phyloP scores from a whole-genome alignment of 2,113 vertebrate genomes.

The Peromyscus californicus region DNA sequence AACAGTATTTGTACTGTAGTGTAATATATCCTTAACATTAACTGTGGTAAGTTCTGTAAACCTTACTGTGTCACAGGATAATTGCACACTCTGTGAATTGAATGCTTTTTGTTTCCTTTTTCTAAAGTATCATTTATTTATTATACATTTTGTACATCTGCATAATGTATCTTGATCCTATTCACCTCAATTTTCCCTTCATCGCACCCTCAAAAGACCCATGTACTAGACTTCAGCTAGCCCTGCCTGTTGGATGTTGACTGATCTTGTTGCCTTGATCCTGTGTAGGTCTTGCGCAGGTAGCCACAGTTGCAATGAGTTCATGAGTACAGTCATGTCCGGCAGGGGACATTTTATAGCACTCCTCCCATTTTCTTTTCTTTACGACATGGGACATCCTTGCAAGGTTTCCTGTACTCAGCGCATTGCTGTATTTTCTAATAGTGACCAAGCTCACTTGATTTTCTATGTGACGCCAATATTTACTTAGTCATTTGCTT shows the following conservation, averaged over 20 bases:
- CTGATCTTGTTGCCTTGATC: neutral
- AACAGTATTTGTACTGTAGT: neutral
- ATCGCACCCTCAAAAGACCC: fast-evolving
- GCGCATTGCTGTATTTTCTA: neutral
- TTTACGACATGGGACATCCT: neutral
- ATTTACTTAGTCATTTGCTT: neutral
- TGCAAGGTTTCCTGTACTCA: neutral
- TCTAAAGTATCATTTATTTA: neutral
- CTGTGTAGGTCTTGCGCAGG: neutral
- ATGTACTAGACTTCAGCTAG: neutral
- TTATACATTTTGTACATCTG: neutral
- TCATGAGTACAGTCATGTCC: neutral
- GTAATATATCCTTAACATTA: neutral
- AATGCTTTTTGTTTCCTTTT: neutral
- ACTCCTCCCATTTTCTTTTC: neutral
- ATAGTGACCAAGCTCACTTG: neutral
- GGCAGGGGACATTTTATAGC: neutral
- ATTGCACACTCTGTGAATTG: neutral
- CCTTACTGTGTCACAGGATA: neutral
- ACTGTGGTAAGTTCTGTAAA: neutral
- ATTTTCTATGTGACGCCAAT: neutral
- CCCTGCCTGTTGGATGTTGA: neutral
- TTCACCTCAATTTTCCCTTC: neutral
- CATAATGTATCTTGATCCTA: neutral
- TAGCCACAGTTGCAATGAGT: neutral